Evolutionary conservation across 2,888 invertebrate species (phyloP).

Genomic region (Hofmannophila pseudospretella): DNA sequence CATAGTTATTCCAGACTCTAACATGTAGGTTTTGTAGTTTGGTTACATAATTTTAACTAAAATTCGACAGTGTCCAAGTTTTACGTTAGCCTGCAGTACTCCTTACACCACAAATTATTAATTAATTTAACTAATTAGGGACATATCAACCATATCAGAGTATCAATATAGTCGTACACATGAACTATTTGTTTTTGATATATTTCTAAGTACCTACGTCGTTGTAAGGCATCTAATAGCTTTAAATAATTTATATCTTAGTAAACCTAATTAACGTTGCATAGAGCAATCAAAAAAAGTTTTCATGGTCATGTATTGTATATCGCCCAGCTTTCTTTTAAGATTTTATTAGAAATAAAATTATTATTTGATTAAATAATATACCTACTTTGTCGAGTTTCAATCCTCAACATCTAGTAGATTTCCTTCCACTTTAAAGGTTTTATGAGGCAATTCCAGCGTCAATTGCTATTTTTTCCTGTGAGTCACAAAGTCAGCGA

Average conservation of each 20-base stretch:
- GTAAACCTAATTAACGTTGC: conserved; percentile 17
- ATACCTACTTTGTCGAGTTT: conserved; percentile 15
- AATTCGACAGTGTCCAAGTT: too few relatives aligned
- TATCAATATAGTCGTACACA: conserved; percentile 13
- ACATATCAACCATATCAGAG: conserved; percentile 34
- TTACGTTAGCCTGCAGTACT: too few relatives aligned
- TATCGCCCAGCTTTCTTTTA: conserved; percentile 48
- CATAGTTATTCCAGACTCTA: too few relatives aligned
- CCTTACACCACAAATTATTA: too few relatives aligned
- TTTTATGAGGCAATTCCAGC: conserved; percentile 12
- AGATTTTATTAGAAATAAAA: conserved; percentile 49
- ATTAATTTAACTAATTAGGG: conserved; percentile 22
- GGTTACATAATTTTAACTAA: too few relatives aligned
- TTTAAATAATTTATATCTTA: conserved; percentile 29
- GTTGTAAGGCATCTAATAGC: conserved; percentile 50
- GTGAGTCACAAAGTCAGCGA: conserved; percentile 28
- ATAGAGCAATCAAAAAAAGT: conserved; percentile 20
- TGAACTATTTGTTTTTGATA: conserved; percentile 12
- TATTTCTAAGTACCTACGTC: conserved; percentile 15
- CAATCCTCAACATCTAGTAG: conserved; percentile 8
- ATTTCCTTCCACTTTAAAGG: conserved; percentile 11
- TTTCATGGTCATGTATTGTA: conserved; percentile 27
- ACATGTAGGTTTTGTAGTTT: too few relatives aligned
- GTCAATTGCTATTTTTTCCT: conserved; percentile 19
- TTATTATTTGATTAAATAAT: conserved; percentile 46